A percentile compares a stretch with the other conserved stretches of the same genome.
Evolutionary conservation across 1,140 invertebrate species (phyloP).

Genomic region (Arion vulgaris): DNA sequence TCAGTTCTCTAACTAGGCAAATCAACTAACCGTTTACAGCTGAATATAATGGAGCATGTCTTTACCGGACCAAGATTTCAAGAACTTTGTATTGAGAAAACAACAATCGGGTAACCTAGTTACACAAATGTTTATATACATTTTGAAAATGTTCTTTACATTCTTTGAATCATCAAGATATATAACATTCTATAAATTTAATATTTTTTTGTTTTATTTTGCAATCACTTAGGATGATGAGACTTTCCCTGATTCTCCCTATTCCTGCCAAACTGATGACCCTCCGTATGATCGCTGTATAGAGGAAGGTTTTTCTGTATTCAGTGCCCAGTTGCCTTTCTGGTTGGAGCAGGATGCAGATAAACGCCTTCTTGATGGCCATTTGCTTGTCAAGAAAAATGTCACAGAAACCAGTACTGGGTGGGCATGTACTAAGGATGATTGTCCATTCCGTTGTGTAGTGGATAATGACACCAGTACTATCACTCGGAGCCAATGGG

Average conservation of each 20-base stretch:
- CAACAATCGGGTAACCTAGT: too few species aligned
- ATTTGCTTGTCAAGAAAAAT: conserved; percentile 16
- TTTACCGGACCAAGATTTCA: too few species aligned
- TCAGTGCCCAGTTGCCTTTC: conserved; percentile 18
- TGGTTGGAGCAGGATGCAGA: conserved; percentile 23
- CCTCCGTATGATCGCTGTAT: conserved; percentile 4
- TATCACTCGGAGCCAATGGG: conserved; percentile 25
- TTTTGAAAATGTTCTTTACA: too few species aligned
- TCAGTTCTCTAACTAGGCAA: too few species aligned
- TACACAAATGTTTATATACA: too few species aligned
- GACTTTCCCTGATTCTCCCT: neutral
- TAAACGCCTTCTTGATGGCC: conserved; percentile 21
- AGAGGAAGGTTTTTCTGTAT: conserved; percentile 2
- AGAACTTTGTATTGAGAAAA: too few species aligned
- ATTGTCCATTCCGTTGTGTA: conserved; percentile 30
- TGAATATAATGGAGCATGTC: too few species aligned
- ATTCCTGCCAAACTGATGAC: neutral
- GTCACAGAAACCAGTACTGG: conserved; percentile 12
- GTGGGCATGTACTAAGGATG: conserved; percentile 25
- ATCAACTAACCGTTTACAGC: too few species aligned
- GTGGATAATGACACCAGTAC: conserved; percentile 11
- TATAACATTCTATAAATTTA: too few species aligned
- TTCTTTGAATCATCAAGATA: too few species aligned
- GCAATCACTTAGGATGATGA: neutral
- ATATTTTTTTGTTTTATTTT: too few species aligned